These are phyloP conservation scores for Aphidius colemani DNA, from an alignment of 2,888 invertebrate species.

Conservation along the genomic window DNA sequence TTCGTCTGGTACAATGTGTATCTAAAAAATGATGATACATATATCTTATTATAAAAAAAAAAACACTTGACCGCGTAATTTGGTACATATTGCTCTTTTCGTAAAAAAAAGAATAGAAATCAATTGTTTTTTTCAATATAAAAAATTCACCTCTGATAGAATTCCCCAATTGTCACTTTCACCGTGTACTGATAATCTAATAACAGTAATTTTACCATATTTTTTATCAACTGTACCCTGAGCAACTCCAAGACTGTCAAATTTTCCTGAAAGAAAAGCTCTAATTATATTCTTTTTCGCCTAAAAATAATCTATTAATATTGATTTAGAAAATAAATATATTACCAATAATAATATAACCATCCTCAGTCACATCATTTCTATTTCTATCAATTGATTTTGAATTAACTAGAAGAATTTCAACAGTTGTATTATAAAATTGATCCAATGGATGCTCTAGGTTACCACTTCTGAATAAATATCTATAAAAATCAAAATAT, in stretches of 20 bases:
- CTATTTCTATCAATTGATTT: constrained; percentile 62
- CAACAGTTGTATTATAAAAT: constrained; percentile 85
- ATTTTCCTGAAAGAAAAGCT: constrained; percentile 62
- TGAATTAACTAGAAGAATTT: constrained; percentile 69
- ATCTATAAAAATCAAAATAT: constrained; percentile 62
- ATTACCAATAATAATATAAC: constrained; percentile 75
- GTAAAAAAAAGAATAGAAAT: constrained; percentile 18
- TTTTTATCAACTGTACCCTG: constrained; percentile 71
- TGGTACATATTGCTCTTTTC: too few species aligned
- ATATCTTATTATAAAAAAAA: too few species aligned
- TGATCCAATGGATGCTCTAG: constrained; percentile 87
- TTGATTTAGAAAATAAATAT: constrained; percentile 48
- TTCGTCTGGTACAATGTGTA: constrained; percentile 55
- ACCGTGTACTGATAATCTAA: constrained; percentile 79
- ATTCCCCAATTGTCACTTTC: constrained; percentile 89
- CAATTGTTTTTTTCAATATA: constrained; percentile 11
- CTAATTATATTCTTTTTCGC: too few species aligned
- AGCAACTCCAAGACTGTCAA: constrained; percentile 82
- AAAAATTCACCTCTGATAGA: constrained; percentile 77
- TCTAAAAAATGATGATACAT: constrained; percentile 43
- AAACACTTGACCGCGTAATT: too few species aligned
- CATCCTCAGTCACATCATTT: constrained; percentile 69
- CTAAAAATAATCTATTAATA: too few species aligned
- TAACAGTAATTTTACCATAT: constrained; percentile 70
- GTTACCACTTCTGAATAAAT: constrained; percentile 85